A percentile compares a stretch with the other conserved stretches of the same genome.
Evolutionary conservation across 1,140 invertebrate species (phyloP).

Genomic region (Protaetia brevitarsis): DNA sequence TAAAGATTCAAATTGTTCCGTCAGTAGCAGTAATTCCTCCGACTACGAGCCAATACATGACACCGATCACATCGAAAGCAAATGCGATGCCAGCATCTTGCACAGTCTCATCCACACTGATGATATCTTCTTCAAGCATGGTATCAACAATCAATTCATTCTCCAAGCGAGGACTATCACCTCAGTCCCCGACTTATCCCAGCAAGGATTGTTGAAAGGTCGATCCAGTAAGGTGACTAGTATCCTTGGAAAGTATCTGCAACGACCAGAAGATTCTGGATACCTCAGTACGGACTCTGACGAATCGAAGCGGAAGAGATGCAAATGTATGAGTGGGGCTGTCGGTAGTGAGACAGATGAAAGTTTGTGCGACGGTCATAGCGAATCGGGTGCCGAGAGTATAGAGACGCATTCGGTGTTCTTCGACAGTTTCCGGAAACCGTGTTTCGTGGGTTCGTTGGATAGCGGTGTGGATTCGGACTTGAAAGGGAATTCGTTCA

Average conservation of each 20-base stretch:
- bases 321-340: slow-evolving; percentile 46
- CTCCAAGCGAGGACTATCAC: slow-evolving; percentile 26
- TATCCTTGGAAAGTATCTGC: not conserved
- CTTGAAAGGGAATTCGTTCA: slow-evolving; percentile 24
- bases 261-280: slow-evolving; percentile 62
- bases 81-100: slow-evolving; percentile 22
- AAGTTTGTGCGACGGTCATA: slow-evolving; percentile 67
- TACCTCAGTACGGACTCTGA: slow-evolving; percentile 76
- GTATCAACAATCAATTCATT: slow-evolving; percentile 33
- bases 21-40: slow-evolving; percentile 39
- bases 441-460: slow-evolving; percentile 27
- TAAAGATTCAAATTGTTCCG: slow-evolving; percentile 48
- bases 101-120: slow-evolving; percentile 31
- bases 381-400: slow-evolving; percentile 81
- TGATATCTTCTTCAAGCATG: slow-evolving; percentile 30
- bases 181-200: not conserved
- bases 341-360: slow-evolving; percentile 69
- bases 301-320: slow-evolving; percentile 49
- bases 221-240: not conserved
- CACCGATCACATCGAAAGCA: slow-evolving; percentile 29
- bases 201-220: not conserved
- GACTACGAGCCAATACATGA: slow-evolving; percentile 50
- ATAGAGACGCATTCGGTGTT: slow-evolving; percentile 80
- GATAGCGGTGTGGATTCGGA: slow-evolving; percentile 39
- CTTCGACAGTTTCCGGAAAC: slow-evolving; percentile 62